A percentile compares a stretch with the other conserved stretches of the same genome.
phyloP scores from a whole-genome alignment of 2,113 vertebrate species.

The Nothocercus julius region DNA sequence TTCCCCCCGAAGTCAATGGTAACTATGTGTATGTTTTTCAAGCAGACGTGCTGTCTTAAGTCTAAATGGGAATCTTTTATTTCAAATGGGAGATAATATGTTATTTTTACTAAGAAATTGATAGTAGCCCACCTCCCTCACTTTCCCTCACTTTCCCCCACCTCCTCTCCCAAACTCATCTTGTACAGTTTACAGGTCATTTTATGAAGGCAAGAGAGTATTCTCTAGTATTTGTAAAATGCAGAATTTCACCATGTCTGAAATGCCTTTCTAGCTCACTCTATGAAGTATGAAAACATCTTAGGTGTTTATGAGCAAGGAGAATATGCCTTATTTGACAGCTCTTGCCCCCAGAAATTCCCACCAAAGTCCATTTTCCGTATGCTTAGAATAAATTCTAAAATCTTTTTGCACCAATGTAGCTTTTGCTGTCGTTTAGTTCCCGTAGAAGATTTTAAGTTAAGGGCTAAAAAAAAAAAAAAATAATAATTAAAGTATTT shows the following conservation, averaged over 20 bases:
- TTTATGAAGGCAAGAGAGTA: not conserved
- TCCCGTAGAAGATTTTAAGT: not conserved
- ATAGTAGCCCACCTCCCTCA: not conserved
- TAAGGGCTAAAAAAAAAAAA: not conserved
- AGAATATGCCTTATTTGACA: not conserved
- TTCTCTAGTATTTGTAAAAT: not conserved
- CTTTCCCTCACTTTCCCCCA: not conserved
- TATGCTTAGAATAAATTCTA: not conserved
- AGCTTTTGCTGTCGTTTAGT: not conserved
- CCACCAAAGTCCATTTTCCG: not conserved
- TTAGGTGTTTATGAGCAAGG: not conserved
- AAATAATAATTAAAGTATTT: not conserved
- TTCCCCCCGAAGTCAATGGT: slow-evolving; percentile 30
- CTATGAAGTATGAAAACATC: not conserved
- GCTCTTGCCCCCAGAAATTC: not conserved
- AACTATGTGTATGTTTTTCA: slow-evolving; percentile 56
- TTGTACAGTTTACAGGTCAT: not conserved
- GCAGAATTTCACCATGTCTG: not conserved
- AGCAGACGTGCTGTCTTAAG: slow-evolving; percentile 54
- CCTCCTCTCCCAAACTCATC: not conserved
- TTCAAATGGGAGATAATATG: slow-evolving; percentile 11
- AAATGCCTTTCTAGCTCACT: not conserved
- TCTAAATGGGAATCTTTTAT: slow-evolving; percentile 36
- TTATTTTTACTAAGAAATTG: slow-evolving; percentile 11
- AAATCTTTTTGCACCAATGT: not conserved